Conservation (phyloP, 2,797 vertebrate genomes). For the Dipus sagitta region DNA sequence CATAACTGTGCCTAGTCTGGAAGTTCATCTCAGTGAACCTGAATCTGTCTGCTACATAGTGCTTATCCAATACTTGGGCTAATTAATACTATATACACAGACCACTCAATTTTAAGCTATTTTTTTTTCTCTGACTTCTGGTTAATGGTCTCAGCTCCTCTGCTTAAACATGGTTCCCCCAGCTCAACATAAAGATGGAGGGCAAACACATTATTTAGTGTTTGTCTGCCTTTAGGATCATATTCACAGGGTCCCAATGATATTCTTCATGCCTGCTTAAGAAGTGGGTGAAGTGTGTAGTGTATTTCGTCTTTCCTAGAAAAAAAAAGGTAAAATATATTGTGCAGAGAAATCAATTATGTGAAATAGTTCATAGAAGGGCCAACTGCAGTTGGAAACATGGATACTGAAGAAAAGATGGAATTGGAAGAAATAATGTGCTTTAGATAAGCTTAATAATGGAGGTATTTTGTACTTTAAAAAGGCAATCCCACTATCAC, state of each 20-base stretch:
- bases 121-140: background rate
- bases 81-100: background rate
- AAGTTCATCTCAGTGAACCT: too few relatives aligned
- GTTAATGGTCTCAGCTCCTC: background rate
- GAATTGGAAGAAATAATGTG: slow-evolving; percentile 8
- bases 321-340: background rate
- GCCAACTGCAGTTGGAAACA: background rate
- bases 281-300: background rate
- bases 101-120: background rate
- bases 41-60: too few relatives aligned
- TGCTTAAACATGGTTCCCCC: background rate
- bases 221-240: background rate
- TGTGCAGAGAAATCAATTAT: background rate
- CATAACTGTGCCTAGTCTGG: too few relatives aligned
- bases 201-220: background rate
- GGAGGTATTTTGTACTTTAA: background rate
- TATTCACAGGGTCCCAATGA: background rate
- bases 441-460: slow-evolving; percentile 35
- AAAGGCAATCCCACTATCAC: slow-evolving; percentile 54
- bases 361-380: background rate
- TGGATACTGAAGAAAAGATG: background rate
- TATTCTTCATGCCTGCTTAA: background rate
- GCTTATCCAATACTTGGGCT: background rate
- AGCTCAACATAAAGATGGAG: background rate
- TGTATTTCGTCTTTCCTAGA: background rate